phyloP scores from a whole-genome alignment of 2,888 invertebrate species.

The Bimastos eiseni region DNA sequence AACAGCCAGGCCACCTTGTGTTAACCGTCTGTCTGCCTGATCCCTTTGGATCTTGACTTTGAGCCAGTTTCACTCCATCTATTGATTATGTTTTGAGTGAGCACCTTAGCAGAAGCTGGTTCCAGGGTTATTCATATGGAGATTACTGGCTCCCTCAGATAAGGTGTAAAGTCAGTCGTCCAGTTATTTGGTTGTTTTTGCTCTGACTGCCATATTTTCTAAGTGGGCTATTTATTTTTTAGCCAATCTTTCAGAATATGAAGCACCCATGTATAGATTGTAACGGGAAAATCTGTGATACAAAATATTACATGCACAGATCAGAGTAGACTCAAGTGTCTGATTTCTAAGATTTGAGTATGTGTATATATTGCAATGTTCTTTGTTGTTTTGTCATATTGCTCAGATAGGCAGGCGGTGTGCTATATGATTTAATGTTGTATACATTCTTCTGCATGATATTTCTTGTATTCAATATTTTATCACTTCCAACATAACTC shows the following conservation, averaged over 20 bases:
- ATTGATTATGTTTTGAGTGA: too few relatives aligned
- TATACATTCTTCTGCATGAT: not conserved
- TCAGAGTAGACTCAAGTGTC: not conserved
- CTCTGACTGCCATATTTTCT: not conserved
- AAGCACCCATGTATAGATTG: not conserved
- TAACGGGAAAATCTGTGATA: slow-evolving; percentile 1
- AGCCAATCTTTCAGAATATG: not conserved
- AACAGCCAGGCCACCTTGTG: not conserved
- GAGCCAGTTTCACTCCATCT: too few relatives aligned
- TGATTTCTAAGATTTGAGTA: not conserved
- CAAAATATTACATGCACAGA: not conserved
- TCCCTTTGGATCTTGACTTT: too few relatives aligned
- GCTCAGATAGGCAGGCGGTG: not conserved
- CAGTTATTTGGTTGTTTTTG: not conserved
- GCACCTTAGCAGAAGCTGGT: too few relatives aligned
- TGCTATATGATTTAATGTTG: not conserved
- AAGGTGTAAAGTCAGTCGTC: not conserved
- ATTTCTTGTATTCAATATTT: not conserved
- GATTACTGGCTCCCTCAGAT: not conserved
- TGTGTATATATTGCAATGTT: not conserved
- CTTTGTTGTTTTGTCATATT: not conserved
- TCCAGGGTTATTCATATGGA: too few relatives aligned
- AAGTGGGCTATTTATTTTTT: not conserved
- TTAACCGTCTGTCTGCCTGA: too few relatives aligned
- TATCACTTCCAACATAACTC: not conserved